Conservation (phyloP, 2,113 vertebrate species). For the Heterotilapia buettikoferi region DNA sequence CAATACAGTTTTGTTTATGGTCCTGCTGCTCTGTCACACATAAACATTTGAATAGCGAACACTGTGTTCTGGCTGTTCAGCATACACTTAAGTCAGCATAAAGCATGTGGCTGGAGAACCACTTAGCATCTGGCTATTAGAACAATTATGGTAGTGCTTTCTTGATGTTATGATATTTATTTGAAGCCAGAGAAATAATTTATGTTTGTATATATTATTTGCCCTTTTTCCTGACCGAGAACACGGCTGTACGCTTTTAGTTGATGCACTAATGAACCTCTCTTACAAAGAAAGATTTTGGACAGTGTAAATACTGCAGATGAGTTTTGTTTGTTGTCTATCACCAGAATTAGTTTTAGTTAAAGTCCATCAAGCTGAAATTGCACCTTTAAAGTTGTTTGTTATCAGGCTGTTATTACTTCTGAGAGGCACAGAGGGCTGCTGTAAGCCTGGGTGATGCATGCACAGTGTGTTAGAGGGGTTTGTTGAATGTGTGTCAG, state of each 20-base stretch:
- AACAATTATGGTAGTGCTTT: background rate
- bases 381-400: background rate
- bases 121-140: background rate
- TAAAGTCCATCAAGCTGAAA: background rate
- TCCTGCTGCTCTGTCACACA: background rate
- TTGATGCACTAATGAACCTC: background rate
- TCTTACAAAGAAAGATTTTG: background rate
- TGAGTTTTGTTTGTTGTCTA: background rate
- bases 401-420: slow-evolving; percentile 8
- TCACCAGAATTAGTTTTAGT: background rate
- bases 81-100: background rate
- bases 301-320: background rate
- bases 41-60: background rate
- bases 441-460: background rate
- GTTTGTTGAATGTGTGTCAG: slow-evolving; percentile 36
- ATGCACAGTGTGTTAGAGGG: background rate
- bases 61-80: background rate
- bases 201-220: background rate
- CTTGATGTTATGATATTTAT: background rate
- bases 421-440: slow-evolving; percentile 24
- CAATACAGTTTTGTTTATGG: background rate
- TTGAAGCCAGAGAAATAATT: background rate
- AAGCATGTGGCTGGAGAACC: background rate
- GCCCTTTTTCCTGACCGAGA: background rate
- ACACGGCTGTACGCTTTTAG: background rate